Conservation (phyloP, 2,888 invertebrate species). For the Stenoptilia bipunctidactyla region DNA sequence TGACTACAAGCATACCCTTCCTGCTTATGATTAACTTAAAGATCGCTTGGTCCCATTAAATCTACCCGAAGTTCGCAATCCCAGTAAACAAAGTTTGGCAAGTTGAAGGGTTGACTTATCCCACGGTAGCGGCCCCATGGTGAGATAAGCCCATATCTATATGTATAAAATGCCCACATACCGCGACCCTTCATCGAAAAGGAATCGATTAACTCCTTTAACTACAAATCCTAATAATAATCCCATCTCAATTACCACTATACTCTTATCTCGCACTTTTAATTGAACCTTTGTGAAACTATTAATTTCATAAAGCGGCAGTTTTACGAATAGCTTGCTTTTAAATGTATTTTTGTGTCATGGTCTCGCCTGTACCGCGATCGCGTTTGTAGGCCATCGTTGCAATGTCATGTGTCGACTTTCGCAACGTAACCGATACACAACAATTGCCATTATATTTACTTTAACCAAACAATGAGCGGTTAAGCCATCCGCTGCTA, state of each 20-base stretch:
- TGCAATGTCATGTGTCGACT: slow-evolving; percentile 66
- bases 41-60: too few species aligned
- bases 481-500: background rate
- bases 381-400: slow-evolving; percentile 63
- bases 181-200: slow-evolving; percentile 42
- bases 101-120: slow-evolving; percentile 47
- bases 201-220: slow-evolving; percentile 26
- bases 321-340: background rate
- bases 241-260: too few species aligned
- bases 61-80: too few species aligned
- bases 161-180: slow-evolving; percentile 65
- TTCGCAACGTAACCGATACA: slow-evolving; percentile 55
- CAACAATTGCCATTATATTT: slow-evolving; percentile 42
- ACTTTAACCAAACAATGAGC: slow-evolving; percentile 17
- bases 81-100: too few species aligned
- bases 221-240: slow-evolving; percentile 10
- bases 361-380: slow-evolving; percentile 52
- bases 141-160: slow-evolving; percentile 46
- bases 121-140: slow-evolving; percentile 63
- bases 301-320: slow-evolving; percentile 12
- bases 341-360: slow-evolving; percentile 55
- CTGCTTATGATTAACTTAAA: too few species aligned
- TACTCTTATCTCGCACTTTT: too few species aligned
- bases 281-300: slow-evolving; percentile 6
- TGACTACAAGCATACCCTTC: too few species aligned